phyloP scores from a whole-genome alignment of 2,113 vertebrate genomes.

The Bettongia penicillata region DNA sequence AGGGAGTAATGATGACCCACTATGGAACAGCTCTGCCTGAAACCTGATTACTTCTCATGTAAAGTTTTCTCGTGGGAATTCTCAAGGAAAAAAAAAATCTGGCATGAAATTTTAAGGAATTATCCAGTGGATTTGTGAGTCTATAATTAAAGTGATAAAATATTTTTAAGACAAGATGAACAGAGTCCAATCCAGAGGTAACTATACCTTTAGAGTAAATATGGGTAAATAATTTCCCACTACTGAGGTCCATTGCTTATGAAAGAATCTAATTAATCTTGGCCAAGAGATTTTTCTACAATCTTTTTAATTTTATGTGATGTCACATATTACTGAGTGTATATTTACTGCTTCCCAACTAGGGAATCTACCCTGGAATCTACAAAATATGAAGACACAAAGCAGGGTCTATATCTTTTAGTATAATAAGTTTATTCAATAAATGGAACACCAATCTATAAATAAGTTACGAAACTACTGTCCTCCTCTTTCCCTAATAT shows the following conservation, averaged over 20 bases:
- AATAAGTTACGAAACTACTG: slow-evolving; percentile 1
- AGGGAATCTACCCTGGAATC: neutral
- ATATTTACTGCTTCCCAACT: neutral
- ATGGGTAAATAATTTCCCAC: neutral
- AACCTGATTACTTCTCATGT: no score
- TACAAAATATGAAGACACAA: slow-evolving; percentile 14
- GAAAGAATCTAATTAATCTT: neutral
- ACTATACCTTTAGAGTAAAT: neutral
- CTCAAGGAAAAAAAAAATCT: no score
- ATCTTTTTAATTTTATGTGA: neutral
- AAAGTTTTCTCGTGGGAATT: no score
- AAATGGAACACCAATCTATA: neutral
- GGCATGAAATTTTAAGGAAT: neutral
- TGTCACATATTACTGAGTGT: neutral
- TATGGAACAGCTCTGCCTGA: no score
- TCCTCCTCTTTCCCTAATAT: neutral
- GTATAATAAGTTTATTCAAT: neutral
- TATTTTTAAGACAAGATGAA: neutral
- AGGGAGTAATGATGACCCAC: no score
- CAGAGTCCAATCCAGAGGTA: neutral
- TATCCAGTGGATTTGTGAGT: neutral
- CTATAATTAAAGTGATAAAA: neutral
- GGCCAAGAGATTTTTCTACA: neutral
- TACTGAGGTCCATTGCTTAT: neutral
- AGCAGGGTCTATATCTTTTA: no score